Evolutionary conservation across 2,113 vertebrate species (phyloP).

Genomic region (Procavia capensis): DNA sequence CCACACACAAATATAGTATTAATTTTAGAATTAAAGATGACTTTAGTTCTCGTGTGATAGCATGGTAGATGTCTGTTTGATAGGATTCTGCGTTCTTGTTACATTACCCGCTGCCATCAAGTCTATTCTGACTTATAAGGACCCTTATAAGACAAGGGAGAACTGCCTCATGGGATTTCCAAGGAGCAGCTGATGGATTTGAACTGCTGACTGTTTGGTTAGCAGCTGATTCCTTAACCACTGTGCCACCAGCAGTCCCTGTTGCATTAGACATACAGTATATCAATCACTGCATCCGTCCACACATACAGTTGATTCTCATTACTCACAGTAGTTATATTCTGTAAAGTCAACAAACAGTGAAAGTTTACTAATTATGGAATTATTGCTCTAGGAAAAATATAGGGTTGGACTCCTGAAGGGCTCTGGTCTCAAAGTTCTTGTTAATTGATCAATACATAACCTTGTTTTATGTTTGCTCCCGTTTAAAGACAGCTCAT

Average conservation of each 20-base stretch:
- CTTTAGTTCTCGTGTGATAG: background rate
- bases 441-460: background rate
- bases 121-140: too few relatives aligned
- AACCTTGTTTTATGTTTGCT: background rate
- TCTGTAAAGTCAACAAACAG: too few relatives aligned
- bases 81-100: background rate
- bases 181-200: too few relatives aligned
- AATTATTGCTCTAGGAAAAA: background rate
- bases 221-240: too few relatives aligned
- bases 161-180: too few relatives aligned
- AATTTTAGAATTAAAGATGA: rapidly evolving
- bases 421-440: background rate
- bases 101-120: too few relatives aligned
- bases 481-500: background rate
- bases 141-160: too few relatives aligned
- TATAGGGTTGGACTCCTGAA: background rate
- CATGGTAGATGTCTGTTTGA: background rate
- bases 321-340: too few relatives aligned
- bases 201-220: too few relatives aligned
- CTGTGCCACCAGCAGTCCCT: too few relatives aligned
- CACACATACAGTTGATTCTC: background rate
- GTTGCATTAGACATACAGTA: background rate
- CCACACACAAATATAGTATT: background rate
- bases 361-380: background rate
- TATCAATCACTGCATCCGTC: background rate